Evolutionary conservation across 2,797 vertebrate species (phyloP), one percentile per base, ranked within the genome.

Genomic region (Sebastolobus alascanus): DNA sequence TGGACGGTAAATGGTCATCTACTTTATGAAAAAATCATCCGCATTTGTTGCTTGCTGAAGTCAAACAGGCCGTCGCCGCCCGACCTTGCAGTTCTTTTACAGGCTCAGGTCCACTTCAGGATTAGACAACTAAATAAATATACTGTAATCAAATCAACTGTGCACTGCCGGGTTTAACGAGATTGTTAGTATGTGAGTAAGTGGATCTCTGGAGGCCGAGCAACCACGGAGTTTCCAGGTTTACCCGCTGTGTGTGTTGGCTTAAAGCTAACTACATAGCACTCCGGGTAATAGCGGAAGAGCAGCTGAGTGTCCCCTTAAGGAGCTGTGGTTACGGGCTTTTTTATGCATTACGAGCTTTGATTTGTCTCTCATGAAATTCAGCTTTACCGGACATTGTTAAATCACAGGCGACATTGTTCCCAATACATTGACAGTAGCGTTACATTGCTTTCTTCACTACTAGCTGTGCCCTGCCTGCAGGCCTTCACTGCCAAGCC

Each of bases 281-380:
- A 70, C 55, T 79, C 77, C 40, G 4, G 87, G 56, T 79, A 92
- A 93, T 95, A 91, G 92, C 94, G 94, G 93, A 94, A 95, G 94
- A 93, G 87, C 88, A 67, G 84, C 84, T 2, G 73, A 84, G 79
- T 87, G 77, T 69, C 43, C 59, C 73, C 40, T 22, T 2, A 82
- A 84, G 82, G 87, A 76, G 72, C 58, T 67, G 71, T 68, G 79
- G 82, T 78, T 87, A 59, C 72, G 77, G 25, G 25, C 25, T 67
- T 43, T 78, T 71, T 84, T 83, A 58, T 82, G 56, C 83, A 50
- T 77, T 75, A 2, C 4, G 4, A 33, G 52, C 64, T 65, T 75
- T 37, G 18, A 18, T 64, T 73, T 11, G 2, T 14, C 10, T 33
- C 31, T 20, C 8, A 1, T 20, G 6, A 22, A 55, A 75, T 77